Evolutionary conservation across 2,888 invertebrate genomes (phyloP).

Genomic region (Trissoscelio sp.): DNA sequence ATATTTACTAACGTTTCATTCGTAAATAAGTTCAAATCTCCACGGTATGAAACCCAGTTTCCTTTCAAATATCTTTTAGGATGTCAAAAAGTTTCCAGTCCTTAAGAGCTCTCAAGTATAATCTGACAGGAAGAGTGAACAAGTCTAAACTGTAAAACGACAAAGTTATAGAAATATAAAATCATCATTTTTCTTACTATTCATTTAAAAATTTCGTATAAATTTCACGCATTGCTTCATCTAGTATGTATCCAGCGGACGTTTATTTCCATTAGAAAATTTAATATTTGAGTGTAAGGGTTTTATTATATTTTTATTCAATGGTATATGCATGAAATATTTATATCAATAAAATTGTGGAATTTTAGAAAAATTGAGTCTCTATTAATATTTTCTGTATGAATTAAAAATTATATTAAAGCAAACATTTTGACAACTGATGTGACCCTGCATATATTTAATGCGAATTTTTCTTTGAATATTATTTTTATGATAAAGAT

Average conservation of each 20-base stretch:
- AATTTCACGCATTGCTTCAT: neutral
- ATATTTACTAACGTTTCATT: conserved; percentile 19
- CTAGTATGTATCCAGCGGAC: neutral
- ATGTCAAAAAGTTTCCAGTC: conserved; percentile 27
- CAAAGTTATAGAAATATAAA: conserved; percentile 19
- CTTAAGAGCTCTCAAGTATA: conserved; percentile 24
- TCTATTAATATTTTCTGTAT: neutral
- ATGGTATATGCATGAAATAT: neutral
- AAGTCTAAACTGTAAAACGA: conserved; percentile 21
- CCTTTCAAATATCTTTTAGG: conserved; percentile 24
- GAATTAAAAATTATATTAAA: neutral
- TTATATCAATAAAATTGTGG: too few relatives aligned
- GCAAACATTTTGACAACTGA: neutral
- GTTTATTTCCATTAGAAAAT: neutral
- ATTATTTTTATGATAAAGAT: too few relatives aligned
- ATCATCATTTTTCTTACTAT: conserved; percentile 24
- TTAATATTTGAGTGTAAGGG: neutral
- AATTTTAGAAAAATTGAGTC: too few relatives aligned
- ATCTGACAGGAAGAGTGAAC: conserved; percentile 10
- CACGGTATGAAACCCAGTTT: conserved; percentile 19
- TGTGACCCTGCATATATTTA: too few relatives aligned
- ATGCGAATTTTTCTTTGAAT: too few relatives aligned
- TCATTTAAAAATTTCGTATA: conserved; percentile 12
- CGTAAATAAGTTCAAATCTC: conserved; percentile 26
- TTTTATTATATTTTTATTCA: neutral